phyloP scores from a whole-genome alignment of 2,113 vertebrate species.

The Tychaedon coryphoeus region DNA sequence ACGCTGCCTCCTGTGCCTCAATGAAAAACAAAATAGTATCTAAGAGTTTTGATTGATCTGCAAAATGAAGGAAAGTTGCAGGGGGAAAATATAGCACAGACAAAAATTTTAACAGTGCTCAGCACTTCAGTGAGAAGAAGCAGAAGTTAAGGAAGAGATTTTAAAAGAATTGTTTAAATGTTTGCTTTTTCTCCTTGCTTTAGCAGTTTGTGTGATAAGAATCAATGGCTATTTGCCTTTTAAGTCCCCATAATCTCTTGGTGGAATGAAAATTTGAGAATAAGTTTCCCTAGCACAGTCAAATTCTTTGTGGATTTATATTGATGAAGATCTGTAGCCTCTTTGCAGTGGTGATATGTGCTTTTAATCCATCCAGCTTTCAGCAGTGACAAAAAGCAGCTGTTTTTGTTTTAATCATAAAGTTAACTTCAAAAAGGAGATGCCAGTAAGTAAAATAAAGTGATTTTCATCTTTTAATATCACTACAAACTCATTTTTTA shows the following conservation, averaged over 20 bases:
- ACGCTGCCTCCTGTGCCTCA: neutral
- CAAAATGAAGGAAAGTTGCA: neutral
- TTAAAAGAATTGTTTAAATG: neutral
- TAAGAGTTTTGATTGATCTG: neutral
- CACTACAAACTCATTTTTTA: slow-evolving; percentile 39
- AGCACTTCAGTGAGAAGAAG: neutral
- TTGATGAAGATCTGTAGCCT: slow-evolving; percentile 3
- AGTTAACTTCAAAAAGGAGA: slow-evolving; percentile 53
- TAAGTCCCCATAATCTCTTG: neutral
- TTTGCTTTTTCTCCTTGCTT: slow-evolving; percentile 20
- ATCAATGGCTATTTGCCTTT: slow-evolving; percentile 44
- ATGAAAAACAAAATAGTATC: neutral
- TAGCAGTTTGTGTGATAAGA: slow-evolving; percentile 4
- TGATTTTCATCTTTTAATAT: slow-evolving; percentile 44
- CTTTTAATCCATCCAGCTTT: slow-evolving; percentile 46
- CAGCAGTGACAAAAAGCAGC: slow-evolving; percentile 1
- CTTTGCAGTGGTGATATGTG: neutral
- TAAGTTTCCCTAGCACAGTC: neutral
- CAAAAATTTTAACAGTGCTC: neutral
- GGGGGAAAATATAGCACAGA: neutral
- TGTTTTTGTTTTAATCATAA: neutral
- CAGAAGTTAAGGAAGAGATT: neutral
- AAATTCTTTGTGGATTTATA: slow-evolving; percentile 40
- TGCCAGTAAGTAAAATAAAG: slow-evolving; percentile 9
- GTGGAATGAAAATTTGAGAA: slow-evolving; percentile 1